Evolutionary conservation across 2,888 invertebrate species (phyloP).

Genomic region (Mystacides longicornis): DNA sequence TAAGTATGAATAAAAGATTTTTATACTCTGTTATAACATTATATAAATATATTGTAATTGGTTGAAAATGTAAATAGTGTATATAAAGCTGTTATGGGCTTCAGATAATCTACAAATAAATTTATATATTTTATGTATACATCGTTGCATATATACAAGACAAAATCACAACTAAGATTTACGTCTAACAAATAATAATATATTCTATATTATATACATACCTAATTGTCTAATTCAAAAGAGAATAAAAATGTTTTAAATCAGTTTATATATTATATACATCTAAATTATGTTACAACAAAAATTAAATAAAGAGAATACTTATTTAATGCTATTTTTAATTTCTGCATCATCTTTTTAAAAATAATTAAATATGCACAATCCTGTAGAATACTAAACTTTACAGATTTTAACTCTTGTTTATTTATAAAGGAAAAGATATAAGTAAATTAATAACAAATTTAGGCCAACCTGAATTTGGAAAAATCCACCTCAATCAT

Average conservation of each 20-base stretch:
- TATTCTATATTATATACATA: slow-evolving; percentile 1
- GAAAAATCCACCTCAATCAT: too few relatives aligned
- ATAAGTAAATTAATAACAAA: too few relatives aligned
- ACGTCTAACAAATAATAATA: slow-evolving; percentile 14
- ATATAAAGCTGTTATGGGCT: slow-evolving; percentile 22
- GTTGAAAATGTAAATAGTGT: slow-evolving; percentile 25
- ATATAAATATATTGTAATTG: slow-evolving; percentile 1
- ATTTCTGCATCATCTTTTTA: neutral
- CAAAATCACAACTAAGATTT: slow-evolving; percentile 13
- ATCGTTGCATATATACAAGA: neutral
- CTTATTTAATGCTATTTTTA: slow-evolving; percentile 5
- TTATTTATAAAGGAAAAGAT: neutral
- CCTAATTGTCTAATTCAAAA: too few relatives aligned
- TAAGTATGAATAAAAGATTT: slow-evolving; percentile 40
- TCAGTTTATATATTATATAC: slow-evolving; percentile 7
- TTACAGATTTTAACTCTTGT: neutral
- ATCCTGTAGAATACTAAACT: neutral
- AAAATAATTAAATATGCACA: neutral
- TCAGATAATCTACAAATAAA: neutral
- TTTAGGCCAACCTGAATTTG: too few relatives aligned
- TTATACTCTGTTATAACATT: slow-evolving; percentile 18
- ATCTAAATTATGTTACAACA: slow-evolving; percentile 4
- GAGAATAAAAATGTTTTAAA: slow-evolving; percentile 20
- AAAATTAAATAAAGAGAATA: slow-evolving; percentile 7
- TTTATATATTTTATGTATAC: neutral